Base-by-base conservation (phyloP, 1,140 invertebrate species). In the Ceratosolen solmsi region DNA sequence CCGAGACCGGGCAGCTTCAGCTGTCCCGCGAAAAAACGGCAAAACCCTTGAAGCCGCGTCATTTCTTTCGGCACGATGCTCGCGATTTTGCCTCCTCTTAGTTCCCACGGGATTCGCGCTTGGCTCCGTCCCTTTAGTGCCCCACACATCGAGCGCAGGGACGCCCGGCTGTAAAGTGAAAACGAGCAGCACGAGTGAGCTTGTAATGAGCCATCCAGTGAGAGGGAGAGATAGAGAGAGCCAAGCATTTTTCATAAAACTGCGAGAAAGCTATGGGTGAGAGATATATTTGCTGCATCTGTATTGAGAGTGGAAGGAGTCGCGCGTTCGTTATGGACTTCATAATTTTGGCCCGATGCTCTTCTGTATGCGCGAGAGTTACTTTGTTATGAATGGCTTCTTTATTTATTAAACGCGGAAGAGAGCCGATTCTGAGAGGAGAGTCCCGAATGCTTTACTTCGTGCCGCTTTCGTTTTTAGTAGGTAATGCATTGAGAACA, bases 21-120 rank as follows among this genome's bases (percentile, higher is more conserved):
- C 36, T 72, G 17, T 49, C 71, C 41, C 41, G 56, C 56, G 84
- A 89, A 89, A 88, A 89, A 89, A 87, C 85, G 75, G 82, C 79
- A 84, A 54, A 87, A 88, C 86, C 86, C 86, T 88, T 84, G 85
- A 82, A 84, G 83, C 83, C 79, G 82, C 80, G 76, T 68, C 83
- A 83, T 79, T 87, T 85, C 84, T 86, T 87, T 86, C 70, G 76
- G 25, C 38, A 22, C 73, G 38, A 22, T 9, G 46, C 41, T 72
- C 84, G 85, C 76, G 75, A 72, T 80, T 73, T 82, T 83, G 83
- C 83, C 79, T 83, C 83, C 83, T 74, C 74, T 85, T 70, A 79
- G 85, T 87, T 87, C 84, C 84, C 84, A 85, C 85, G 85, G 80
- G 84, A 84, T 77, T 77, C 85, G 83, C 84, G 84, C 85, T 82